These are phyloP conservation scores for Eospalax fontanierii DNA, from an alignment of 2,797 vertebrate genomes.

Conservation along the genomic window DNA sequence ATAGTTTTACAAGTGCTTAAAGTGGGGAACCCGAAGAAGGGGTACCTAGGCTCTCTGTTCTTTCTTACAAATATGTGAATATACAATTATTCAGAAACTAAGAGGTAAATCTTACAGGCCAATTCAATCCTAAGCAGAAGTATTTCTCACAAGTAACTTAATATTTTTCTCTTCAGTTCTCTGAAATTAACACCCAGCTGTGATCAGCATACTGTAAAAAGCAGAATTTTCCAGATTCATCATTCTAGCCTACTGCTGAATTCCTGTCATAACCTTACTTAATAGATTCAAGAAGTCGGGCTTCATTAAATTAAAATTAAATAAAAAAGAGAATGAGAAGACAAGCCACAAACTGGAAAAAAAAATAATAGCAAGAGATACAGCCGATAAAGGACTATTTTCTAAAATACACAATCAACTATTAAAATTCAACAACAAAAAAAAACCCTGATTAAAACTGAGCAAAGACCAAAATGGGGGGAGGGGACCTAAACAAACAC, in stretches of 20 bases:
- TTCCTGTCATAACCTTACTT: background rate
- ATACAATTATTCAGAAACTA: background rate
- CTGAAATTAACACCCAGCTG: background rate
- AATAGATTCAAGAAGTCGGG: background rate
- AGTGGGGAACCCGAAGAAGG: background rate
- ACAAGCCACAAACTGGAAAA: background rate
- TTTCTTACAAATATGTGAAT: constrained; percentile 4
- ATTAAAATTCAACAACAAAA: background rate
- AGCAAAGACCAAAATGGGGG: background rate
- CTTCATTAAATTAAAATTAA: constrained; percentile 56
- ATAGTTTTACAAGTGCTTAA: background rate
- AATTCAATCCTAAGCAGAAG: constrained; percentile 38
- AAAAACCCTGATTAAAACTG: background rate
- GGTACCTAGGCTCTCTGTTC: background rate
- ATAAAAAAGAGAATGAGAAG: constrained; percentile 16
- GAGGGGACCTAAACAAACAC: background rate
- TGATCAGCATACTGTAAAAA: background rate
- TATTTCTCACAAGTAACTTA: constrained; percentile 4
- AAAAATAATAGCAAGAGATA: constrained; percentile 44
- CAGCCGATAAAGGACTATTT: constrained; percentile 15
- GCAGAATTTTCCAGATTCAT: background rate
- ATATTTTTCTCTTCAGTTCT: background rate
- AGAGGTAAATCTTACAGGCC: constrained; percentile 12
- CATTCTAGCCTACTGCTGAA: background rate
- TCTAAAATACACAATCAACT: constrained; percentile 56